Percentiles rank a stretch among this genome's conserved stretches.
phyloP scores from a whole-genome alignment of 2,888 invertebrate species.

The Oligia fasciuncula region DNA sequence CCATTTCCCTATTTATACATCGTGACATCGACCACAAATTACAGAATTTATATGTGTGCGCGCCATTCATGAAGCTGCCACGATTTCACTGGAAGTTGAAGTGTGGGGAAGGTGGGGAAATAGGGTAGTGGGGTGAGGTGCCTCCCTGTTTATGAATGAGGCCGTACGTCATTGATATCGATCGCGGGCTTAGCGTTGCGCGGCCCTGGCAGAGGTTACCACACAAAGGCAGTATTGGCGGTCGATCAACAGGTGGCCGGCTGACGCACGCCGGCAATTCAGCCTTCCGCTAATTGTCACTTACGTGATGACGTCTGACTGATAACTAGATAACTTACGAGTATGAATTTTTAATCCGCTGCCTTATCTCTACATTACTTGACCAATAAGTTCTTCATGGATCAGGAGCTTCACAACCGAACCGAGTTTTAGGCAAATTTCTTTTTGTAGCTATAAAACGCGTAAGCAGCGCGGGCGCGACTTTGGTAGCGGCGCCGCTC shows the following conservation, averaged over 20 bases:
- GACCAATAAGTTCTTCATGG: constrained; percentile 1
- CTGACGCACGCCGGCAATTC: constrained; percentile 79
- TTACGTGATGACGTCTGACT: constrained; percentile 77
- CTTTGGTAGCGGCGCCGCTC: constrained; percentile 6
- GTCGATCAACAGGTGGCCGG: constrained; percentile 84
- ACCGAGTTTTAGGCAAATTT: not conserved
- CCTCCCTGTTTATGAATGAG: constrained; percentile 88
- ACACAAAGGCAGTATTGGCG: constrained; percentile 83
- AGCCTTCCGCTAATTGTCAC: constrained; percentile 76
- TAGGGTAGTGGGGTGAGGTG: constrained; percentile 69
- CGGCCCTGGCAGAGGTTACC: constrained; percentile 81
- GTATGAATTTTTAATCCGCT: constrained; percentile 10
- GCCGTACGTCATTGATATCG: constrained; percentile 88
- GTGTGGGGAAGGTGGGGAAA: constrained; percentile 70
- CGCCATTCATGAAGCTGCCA: constrained; percentile 85
- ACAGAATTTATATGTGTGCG: constrained; percentile 73
- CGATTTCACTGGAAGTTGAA: constrained; percentile 70
- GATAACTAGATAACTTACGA: constrained; percentile 48
- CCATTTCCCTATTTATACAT: constrained; percentile 56
- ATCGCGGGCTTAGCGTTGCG: constrained; percentile 72
- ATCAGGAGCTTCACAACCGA: not conserved
- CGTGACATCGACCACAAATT: constrained; percentile 62
- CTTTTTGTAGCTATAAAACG: constrained; percentile 4
- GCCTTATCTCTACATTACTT: constrained; percentile 31
- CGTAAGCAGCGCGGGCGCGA: not conserved